Evolutionary conservation across 1,140 invertebrate species (phyloP).

Genomic region (Contarinia nasturtii): DNA sequence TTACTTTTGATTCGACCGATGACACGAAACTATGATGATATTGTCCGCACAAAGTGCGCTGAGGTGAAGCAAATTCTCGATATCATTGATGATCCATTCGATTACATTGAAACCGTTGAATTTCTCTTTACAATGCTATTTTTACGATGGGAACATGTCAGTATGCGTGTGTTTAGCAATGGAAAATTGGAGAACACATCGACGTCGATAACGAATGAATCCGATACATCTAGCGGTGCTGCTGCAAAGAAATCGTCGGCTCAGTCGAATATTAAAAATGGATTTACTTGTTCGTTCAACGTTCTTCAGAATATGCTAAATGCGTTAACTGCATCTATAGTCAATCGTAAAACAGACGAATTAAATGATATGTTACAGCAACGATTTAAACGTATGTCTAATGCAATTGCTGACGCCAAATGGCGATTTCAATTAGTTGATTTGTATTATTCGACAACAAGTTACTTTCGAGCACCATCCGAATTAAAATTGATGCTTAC

Average conservation of each 20-base stretch:
- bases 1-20: neutral
- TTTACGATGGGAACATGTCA: slow-evolving; percentile 17
- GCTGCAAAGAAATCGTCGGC: slow-evolving; percentile 1
- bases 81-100: neutral
- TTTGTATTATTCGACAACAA: too few relatives aligned
- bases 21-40: neutral
- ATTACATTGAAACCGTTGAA: slow-evolving; percentile 5
- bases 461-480: too few relatives aligned
- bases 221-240: too few relatives aligned
- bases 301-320: slow-evolving; percentile 12
- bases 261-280: slow-evolving; percentile 9
- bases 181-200: neutral
- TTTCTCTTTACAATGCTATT: slow-evolving; percentile 18
- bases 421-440: too few relatives aligned
- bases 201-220: slow-evolving; percentile 4
- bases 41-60: neutral
- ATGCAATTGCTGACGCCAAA: too few relatives aligned
- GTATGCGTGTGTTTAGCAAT: neutral
- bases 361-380: too few relatives aligned
- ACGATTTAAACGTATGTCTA: too few relatives aligned
- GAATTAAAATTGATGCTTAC: slow-evolving; percentile 11
- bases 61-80: neutral
- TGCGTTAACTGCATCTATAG: slow-evolving; percentile 1
- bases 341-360: too few relatives aligned
- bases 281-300: slow-evolving; percentile 15